Base-by-base conservation (phyloP, 2,797 vertebrate genomes). In the Pangasius sanitwongsei region DNA sequence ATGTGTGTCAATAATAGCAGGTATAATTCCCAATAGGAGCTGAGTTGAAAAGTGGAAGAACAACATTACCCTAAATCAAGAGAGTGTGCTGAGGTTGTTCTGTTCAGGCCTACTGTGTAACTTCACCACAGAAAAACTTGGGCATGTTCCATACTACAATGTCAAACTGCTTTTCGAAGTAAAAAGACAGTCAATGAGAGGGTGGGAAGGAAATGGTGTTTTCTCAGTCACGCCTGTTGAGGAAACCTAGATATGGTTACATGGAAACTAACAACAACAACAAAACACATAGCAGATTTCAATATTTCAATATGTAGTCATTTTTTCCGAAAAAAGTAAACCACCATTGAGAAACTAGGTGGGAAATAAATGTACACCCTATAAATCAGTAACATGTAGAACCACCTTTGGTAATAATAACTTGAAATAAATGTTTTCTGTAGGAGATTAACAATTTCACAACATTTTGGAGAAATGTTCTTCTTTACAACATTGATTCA, bases 121-220 rank as follows among this genome's bases (percentile, higher is more conserved):
- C 92, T 92, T 85, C 92, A 94, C 94, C 89, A 67, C 88, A 90
- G 67, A 92, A 94, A 94, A 94, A 92, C 92, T 93, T 94, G 92
- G 92, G 92, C 92, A 93, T 63, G 23, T n/a, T 83, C 59, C 81
- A 44, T 63, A 83, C 57, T 83, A 63, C 37, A 63, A 63, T 41
- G 4, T 82, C 8, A 59, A 61, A 41, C 23, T 82, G 20, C 12
- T 82, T 82, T 82, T 82, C 7, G 6, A 83, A 28, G 34, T 63
- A 83, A 63, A 83, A 83, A 28, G 8, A 3, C 11, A 15, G 57
- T 65, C 81, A n/a, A 3, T 83, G 37, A 63, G 59, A 63, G 34
- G 34, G 20, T 7, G 18, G 16, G 16, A 55, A 57, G 20, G 2
- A 34, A 57, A 2, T 37, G 8, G 1, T 34, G 20, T 57, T 80